Conservation (phyloP, 2,888 invertebrate species). For the Graphium colonna region DNA sequence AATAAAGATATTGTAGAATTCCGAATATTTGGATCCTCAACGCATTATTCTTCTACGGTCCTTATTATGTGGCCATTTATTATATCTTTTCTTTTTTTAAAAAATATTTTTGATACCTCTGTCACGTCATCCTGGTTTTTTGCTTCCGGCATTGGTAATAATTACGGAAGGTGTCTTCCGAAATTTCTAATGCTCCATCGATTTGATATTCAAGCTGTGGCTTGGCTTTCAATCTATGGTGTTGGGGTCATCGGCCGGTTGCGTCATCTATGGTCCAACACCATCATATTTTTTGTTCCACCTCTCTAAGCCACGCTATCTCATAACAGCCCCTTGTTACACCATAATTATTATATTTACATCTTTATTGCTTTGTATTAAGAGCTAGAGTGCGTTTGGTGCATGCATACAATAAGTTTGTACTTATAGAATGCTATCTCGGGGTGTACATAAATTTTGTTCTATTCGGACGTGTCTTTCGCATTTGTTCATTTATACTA, state of each 20-base stretch:
- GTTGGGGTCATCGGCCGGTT: constrained; percentile 52
- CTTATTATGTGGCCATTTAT: too few species aligned
- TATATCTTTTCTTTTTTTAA: too few species aligned
- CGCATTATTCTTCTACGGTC: too few species aligned
- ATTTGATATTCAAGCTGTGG: constrained; percentile 51
- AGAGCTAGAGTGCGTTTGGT: constrained; percentile 1
- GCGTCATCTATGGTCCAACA: constrained; percentile 60
- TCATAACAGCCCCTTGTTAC: constrained; percentile 35
- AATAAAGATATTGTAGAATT: too few species aligned
- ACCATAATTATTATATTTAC: constrained; percentile 22
- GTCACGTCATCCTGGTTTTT: too few species aligned
- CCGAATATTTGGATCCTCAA: too few species aligned
- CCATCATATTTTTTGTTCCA: constrained; percentile 51
- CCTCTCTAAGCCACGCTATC: constrained; percentile 27
- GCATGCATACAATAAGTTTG: constrained; percentile 7
- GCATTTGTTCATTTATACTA: too few species aligned
- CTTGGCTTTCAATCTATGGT: constrained; percentile 48
- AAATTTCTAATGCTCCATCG: constrained; percentile 25
- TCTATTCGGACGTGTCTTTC: neutral
- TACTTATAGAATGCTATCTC: constrained; percentile 9
- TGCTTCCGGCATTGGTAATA: neutral
- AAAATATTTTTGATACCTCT: too few species aligned
- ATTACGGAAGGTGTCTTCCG: constrained; percentile 25
- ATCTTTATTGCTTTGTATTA: constrained; percentile 18
- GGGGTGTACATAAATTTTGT: neutral